phyloP scores from a whole-genome alignment of 2,113 vertebrate genomes.

The Gnathonemus echidnorhynchus region DNA sequence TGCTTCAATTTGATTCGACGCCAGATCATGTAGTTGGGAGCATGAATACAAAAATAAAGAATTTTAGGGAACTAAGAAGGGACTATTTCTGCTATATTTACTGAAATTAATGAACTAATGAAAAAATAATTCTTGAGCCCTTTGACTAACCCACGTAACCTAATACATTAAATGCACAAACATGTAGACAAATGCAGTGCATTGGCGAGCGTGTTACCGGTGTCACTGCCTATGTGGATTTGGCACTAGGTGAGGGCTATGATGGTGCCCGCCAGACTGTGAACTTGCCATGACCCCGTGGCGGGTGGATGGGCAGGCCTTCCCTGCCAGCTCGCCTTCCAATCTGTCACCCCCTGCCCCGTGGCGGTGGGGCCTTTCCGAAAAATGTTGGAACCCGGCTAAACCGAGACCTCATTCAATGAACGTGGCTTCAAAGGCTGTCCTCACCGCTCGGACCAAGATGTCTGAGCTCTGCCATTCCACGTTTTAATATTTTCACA shows the following conservation, averaged over 20 bases:
- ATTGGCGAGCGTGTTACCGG: neutral
- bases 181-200: neutral
- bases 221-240: neutral
- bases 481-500: neutral
- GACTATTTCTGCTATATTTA: neutral
- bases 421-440: neutral
- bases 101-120: neutral
- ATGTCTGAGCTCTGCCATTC: neutral
- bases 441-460: neutral
- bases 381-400: neutral
- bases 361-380: neutral
- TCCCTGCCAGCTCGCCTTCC: conserved; percentile 30
- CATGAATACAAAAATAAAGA: neutral
- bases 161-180: neutral
- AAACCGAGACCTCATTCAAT: neutral
- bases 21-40: neutral
- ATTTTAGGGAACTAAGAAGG: neutral
- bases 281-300: conserved; percentile 63
- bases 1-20: neutral
- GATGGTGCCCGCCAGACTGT: conserved; percentile 40
- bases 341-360: conserved; percentile 2
- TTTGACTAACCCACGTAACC: neutral
- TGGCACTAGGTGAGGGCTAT: neutral
- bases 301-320: conserved; percentile 50
- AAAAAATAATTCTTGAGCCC: neutral